Evolutionary conservation across 2,888 invertebrate genomes (phyloP).

Genomic region (Andrena trimmerana): DNA sequence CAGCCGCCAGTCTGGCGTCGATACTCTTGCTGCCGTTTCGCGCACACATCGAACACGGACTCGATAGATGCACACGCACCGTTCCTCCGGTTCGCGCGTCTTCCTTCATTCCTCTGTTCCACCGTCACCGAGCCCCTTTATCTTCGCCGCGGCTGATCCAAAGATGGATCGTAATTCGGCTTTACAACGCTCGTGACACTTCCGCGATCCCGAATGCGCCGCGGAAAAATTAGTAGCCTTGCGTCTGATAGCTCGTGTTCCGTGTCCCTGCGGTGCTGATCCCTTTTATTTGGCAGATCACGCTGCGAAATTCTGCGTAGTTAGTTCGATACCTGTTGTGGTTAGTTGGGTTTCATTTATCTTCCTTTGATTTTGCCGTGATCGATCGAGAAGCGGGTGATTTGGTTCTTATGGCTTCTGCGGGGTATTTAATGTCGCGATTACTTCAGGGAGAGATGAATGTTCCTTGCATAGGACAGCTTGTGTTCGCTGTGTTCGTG

Average conservation of each 20-base stretch:
- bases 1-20: constrained; percentile 79
- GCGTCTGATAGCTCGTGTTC: neutral
- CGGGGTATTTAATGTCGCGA: neutral
- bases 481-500: neutral
- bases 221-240: neutral
- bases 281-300: constrained; percentile 5
- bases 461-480: neutral
- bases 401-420: no score
- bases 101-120: neutral
- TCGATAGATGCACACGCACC: constrained; percentile 27
- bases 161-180: constrained; percentile 16
- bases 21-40: constrained; percentile 69
- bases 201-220: constrained; percentile 14
- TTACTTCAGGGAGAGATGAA: neutral
- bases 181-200: constrained; percentile 28
- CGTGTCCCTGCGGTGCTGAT: neutral
- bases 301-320: neutral
- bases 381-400: constrained; percentile 14
- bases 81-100: constrained; percentile 22
- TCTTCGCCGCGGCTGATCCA: constrained; percentile 11
- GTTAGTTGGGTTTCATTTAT: neutral
- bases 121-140: constrained; percentile 5
- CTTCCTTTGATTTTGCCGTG: constrained; percentile 6
- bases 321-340: no score
- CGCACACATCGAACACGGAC: constrained; percentile 46